Percentiles rank a stretch among this genome's conserved stretches.
Evolutionary conservation across 2,797 vertebrate genomes (phyloP).

Genomic region (Craterocephalus amniculus): DNA sequence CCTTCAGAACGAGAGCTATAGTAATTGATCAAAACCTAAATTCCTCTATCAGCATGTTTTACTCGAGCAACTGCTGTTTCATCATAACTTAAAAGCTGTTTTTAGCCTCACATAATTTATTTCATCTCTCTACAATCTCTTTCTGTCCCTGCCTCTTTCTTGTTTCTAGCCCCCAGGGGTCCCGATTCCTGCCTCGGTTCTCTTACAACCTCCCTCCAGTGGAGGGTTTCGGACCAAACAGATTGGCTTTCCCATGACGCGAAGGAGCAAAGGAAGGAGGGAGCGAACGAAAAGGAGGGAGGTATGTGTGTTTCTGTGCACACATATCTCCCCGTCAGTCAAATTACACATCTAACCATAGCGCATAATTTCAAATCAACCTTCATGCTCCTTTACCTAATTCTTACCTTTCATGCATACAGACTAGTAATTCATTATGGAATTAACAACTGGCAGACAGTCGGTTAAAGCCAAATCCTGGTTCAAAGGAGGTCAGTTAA

Average conservation of each 20-base stretch:
- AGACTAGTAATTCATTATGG: constrained; percentile 20
- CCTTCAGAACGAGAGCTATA: constrained; percentile 41
- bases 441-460: constrained; percentile 4
- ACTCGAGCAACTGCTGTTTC: constrained; percentile 47
- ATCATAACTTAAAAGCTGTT: constrained; percentile 58
- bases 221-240: constrained; percentile 54
- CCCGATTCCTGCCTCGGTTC: constrained; percentile 42
- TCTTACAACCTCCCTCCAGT: constrained; percentile 43
- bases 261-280: constrained; percentile 5
- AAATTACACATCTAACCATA: constrained; percentile 58
- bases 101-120: constrained; percentile 52
- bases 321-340: constrained; percentile 32
- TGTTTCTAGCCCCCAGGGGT: constrained; percentile 45
- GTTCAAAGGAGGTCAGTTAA: neutral
- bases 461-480: neutral
- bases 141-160: constrained; percentile 34
- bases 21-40: constrained; percentile 47
- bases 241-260: constrained; percentile 45
- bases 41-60: constrained; percentile 54
- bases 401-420: constrained; percentile 4
- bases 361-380: constrained; percentile 57
- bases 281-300: neutral
- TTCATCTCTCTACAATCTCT: constrained; percentile 30
- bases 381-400: constrained; percentile 49
- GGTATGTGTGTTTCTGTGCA: neutral